Conservation (phyloP, 2,113 vertebrate species). For the Podocnemis expansa region DNA sequence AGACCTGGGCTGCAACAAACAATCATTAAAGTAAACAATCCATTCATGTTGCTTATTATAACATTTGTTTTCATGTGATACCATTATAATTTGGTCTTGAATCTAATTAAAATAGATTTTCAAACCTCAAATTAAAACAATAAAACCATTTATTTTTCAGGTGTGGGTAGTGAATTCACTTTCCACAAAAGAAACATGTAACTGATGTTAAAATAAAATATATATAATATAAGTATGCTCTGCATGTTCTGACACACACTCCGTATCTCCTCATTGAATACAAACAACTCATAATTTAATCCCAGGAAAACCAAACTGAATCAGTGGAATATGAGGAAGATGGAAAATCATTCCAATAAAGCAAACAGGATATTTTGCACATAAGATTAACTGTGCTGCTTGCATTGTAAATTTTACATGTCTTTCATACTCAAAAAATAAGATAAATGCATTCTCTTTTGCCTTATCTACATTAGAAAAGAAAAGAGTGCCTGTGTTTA, state of each 20-base stretch:
- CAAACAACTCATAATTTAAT: background rate
- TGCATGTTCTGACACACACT: conserved; percentile 20
- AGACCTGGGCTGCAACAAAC: background rate
- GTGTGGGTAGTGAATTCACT: conserved; percentile 1
- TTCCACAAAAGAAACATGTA: background rate
- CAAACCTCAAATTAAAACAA: conserved; percentile 48
- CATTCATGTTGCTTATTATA: conserved; percentile 3
- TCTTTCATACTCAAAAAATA: too few species aligned
- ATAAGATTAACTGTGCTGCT: background rate
- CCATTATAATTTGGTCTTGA: conserved; percentile 48
- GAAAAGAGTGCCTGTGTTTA: background rate
- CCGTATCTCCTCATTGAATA: background rate
- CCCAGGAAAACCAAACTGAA: background rate
- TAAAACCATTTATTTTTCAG: conserved; percentile 21
- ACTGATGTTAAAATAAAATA: conserved; percentile 25
- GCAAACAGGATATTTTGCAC: background rate
- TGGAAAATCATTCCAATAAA: background rate
- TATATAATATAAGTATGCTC: conserved; percentile 15
- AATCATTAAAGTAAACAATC: conserved; percentile 30
- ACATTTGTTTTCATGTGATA: conserved; percentile 31
- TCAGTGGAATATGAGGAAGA: background rate
- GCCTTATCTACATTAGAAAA: background rate
- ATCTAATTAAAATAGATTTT: conserved; percentile 62
- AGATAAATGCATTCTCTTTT: background rate
- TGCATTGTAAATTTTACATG: background rate